Conservation (phyloP, 2,113 vertebrate genomes). For the Columba janthina region DNA sequence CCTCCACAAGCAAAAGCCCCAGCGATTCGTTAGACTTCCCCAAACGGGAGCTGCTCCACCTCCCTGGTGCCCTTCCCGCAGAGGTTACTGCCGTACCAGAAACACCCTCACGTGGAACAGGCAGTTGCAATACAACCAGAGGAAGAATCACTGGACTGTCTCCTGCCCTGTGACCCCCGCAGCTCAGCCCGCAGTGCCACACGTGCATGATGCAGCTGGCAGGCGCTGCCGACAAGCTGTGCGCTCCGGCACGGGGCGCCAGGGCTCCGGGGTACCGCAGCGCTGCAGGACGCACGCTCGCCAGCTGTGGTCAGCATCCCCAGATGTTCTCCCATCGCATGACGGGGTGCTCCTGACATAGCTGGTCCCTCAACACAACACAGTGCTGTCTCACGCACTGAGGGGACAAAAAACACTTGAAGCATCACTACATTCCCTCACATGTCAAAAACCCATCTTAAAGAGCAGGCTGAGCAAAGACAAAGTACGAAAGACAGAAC, state of each 20-base stretch:
- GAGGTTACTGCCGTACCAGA: not conserved
- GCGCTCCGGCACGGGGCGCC: fast-evolving
- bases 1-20: not conserved
- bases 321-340: fast-evolving
- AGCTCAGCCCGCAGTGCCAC: not conserved
- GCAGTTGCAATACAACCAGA: fast-evolving
- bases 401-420: not conserved
- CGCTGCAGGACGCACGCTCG: not conserved
- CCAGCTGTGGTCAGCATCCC: fast-evolving
- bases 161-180: not conserved
- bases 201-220: fast-evolving
- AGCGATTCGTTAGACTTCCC: not conserved
- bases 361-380: not conserved
- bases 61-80: not conserved
- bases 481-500: not conserved
- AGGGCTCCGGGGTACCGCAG: not conserved
- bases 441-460: fast-evolving
- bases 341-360: not conserved
- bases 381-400: fast-evolving
- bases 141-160: not conserved
- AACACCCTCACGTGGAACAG: fast-evolving
- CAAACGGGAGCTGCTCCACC: not conserved
- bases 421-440: not conserved
- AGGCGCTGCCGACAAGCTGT: fast-evolving
- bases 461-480: not conserved